These are phyloP conservation scores for Tauraco erythrolophus DNA, from an alignment of 2,113 vertebrate species.

Conservation along the genomic window DNA sequence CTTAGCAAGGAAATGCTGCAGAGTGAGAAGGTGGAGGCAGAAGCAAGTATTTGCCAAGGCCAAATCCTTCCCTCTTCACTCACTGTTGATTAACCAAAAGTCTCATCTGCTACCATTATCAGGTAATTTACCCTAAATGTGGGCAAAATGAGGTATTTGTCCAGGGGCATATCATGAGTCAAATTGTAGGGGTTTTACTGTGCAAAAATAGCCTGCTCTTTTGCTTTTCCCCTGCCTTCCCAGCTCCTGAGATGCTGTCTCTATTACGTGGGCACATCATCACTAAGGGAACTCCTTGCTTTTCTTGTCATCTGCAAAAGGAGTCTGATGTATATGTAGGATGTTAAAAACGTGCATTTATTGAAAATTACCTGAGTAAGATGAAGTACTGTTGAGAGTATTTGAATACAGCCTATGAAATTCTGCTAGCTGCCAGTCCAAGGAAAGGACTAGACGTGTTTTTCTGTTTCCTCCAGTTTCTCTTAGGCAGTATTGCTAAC, in stretches of 20 bases:
- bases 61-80: background rate
- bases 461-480: background rate
- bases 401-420: background rate
- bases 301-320: conserved; percentile 35
- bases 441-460: background rate
- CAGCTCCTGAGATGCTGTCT: background rate
- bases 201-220: background rate
- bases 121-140: background rate
- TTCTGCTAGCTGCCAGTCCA: background rate
- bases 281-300: conserved; percentile 50
- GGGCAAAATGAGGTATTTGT: background rate
- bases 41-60: background rate
- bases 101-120: background rate
- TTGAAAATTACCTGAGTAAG: conserved; percentile 34
- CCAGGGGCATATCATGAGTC: background rate
- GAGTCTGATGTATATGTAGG: background rate
- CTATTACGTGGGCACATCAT: conserved; percentile 1
- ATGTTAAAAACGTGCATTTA: conserved; percentile 11
- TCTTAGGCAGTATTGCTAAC: background rate
- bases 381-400: background rate
- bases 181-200: background rate
- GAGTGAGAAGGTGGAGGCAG: background rate
- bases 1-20: background rate
- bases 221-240: background rate
- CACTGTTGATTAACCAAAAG: background rate